Percentiles rank a stretch among this genome's conserved stretches.
Evolutionary conservation across 2,113 vertebrate species (phyloP).

Genomic region (Antechinus stuartii): DNA sequence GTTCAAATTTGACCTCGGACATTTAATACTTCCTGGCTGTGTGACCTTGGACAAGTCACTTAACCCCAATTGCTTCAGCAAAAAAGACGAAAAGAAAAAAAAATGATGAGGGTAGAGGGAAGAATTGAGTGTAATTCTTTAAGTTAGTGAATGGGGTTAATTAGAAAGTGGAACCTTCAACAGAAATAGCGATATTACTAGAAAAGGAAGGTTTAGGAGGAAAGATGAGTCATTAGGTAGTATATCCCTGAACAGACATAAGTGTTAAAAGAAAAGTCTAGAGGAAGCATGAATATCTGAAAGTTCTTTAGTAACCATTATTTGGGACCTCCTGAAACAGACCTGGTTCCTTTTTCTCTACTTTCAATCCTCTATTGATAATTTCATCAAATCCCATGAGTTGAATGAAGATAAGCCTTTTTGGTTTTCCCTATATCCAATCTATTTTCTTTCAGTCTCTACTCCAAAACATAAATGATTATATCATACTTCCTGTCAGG

Average conservation of each 20-base stretch:
- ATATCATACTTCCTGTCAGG: too few species aligned
- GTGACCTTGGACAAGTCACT: too few species aligned
- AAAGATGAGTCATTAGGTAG: neutral
- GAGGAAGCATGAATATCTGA: neutral
- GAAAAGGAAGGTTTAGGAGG: neutral
- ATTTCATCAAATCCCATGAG: neutral
- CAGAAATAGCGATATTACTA: neutral
- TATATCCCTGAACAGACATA: too few species aligned
- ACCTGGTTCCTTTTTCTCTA: neutral
- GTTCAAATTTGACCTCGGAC: too few species aligned
- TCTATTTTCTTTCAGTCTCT: too few species aligned
- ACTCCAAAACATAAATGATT: too few species aligned
- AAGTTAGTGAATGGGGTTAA: neutral
- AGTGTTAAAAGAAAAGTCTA: too few species aligned
- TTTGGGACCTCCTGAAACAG: neutral
- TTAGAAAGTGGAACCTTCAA: neutral
- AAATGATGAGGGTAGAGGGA: neutral
- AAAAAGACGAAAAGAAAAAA: too few species aligned
- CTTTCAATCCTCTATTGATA: neutral
- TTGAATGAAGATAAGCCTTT: too few species aligned
- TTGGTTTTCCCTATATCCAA: too few species aligned
- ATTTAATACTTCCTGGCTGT: too few species aligned
- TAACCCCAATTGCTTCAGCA: too few species aligned
- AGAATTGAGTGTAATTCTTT: neutral
- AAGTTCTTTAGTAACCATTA: neutral